A percentile compares a stretch with the other conserved stretches of the same genome.
phyloP scores from a whole-genome alignment of 35 echinoderm and acorn worm species.

The Apostichopus japonicus region DNA sequence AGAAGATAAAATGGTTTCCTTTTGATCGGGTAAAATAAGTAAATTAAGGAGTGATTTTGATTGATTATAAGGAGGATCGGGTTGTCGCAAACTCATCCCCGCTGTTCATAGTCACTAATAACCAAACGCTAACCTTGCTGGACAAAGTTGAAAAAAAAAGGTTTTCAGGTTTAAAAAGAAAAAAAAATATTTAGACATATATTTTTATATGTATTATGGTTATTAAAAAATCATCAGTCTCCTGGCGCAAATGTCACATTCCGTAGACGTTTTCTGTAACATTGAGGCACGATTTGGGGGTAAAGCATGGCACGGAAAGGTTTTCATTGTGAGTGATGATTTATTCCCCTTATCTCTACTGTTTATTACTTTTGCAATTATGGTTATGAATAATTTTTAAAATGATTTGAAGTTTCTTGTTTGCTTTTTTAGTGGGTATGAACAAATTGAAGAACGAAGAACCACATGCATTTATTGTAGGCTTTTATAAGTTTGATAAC shows the following conservation, averaged over 20 bases:
- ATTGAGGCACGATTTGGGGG: not conserved
- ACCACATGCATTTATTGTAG: not conserved
- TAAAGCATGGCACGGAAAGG: not conserved
- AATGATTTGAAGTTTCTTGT: not conserved
- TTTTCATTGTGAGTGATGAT: too few species aligned
- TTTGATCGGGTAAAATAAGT: constrained; percentile 10
- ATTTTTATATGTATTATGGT: too few species aligned
- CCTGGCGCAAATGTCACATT: not conserved
- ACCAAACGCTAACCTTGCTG: not conserved
- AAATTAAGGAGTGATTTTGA: constrained; percentile 38
- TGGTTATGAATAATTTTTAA: not conserved
- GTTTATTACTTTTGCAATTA: not conserved
- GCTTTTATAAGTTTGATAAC: not conserved
- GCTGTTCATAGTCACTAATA: too few species aligned
- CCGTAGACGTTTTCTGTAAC: not conserved
- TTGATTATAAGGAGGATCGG: constrained; percentile 40
- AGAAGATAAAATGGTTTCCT: not conserved
- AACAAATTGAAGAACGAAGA: too few species aligned
- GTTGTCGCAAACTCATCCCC: constrained; percentile 6
- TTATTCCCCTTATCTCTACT: not conserved
- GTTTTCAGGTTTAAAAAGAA: too few species aligned
- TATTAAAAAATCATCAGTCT: not conserved
- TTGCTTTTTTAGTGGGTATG: not conserved
- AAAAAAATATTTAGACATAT: too few species aligned
- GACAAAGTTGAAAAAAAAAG: not conserved